Evolutionary conservation across 2,888 invertebrate species (phyloP), one percentile per base, ranked within the genome.

Genomic region (Leistus spinibarbis): DNA sequence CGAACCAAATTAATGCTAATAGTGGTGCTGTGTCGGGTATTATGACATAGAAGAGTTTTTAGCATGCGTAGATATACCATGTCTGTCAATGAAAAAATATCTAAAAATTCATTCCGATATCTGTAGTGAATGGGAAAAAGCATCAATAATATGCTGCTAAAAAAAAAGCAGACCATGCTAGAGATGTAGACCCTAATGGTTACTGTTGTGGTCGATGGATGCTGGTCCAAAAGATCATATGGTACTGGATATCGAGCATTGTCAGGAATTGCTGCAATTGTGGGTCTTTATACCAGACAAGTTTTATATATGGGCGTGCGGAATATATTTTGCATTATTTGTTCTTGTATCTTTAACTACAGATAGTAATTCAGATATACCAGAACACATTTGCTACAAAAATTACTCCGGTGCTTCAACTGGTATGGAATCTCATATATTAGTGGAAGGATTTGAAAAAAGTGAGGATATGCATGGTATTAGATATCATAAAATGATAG

Each of bases 251-350:
- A 66, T 9, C 17, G 19, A 17, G 40, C 70, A 20, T 23, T 69
- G n/a, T 69, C 62, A 7, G 70, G 70, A 7, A 60, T 23, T 20
- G 70, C 70, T 19, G 62, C 70, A 19, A 69, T 69, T 53, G 62
- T 69, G 1, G 72, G 54, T 19, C 53, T 69, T 13, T 60, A 13
- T 24, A 54, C 20, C 22, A 54, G 54, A 7, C 54, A 76, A 63
- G 20, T 69, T n/a, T 19, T 76, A 13, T 76, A 60, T 63, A 69
- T 76, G n/a, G 76, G 64, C 13, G 19, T 69, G 16, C 63, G 54
- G 54, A 75, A 69, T 62, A 75, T 69, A 64, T 75, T 62, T 16
- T 75, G 75, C 69, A 40, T 54, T 60, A n/a, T n/a, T n/a, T n/a
- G n/a, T n/a, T n/a, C n/a, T n/a, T n/a, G n/a, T n/a, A n/a, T n/a